Evolutionary conservation across 2,797 vertebrate genomes (phyloP).

Genomic region (Smutsia temminckii): DNA sequence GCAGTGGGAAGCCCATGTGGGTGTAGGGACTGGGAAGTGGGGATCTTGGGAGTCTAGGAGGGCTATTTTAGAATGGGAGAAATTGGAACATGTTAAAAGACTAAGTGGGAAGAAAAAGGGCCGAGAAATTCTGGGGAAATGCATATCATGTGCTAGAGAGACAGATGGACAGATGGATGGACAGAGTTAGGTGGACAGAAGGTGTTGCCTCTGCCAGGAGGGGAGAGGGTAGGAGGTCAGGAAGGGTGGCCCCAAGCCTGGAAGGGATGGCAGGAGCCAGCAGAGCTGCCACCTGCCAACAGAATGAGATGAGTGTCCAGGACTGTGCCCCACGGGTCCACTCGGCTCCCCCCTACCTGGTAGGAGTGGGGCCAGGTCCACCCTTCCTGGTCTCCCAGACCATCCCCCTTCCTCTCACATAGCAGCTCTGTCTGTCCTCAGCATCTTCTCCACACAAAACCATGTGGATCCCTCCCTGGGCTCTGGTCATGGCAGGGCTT

Average conservation of each 20-base stretch:
- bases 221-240: not conserved
- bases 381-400: not conserved
- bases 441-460: not conserved
- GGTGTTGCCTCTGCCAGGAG: not conserved
- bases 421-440: not conserved
- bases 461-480: not conserved
- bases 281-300: no score
- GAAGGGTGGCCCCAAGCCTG: not conserved
- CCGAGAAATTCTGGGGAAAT: not conserved
- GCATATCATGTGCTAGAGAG: not conserved
- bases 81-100: not conserved
- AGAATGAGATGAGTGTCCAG: not conserved
- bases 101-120: not conserved
- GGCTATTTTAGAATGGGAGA: not conserved
- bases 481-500: not conserved
- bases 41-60: accelerated
- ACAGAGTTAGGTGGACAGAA: not conserved
- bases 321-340: not conserved
- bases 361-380: not conserved
- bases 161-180: not conserved
- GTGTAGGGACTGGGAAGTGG: not conserved
- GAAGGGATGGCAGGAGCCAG: not conserved
- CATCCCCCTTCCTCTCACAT: accelerated
- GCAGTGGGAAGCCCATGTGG: not conserved
- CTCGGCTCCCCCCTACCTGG: not conserved